Evolutionary conservation across 2,113 vertebrate genomes (phyloP), one percentile per base, ranked within the genome.

Genomic region (Peromyscus leucopus): DNA sequence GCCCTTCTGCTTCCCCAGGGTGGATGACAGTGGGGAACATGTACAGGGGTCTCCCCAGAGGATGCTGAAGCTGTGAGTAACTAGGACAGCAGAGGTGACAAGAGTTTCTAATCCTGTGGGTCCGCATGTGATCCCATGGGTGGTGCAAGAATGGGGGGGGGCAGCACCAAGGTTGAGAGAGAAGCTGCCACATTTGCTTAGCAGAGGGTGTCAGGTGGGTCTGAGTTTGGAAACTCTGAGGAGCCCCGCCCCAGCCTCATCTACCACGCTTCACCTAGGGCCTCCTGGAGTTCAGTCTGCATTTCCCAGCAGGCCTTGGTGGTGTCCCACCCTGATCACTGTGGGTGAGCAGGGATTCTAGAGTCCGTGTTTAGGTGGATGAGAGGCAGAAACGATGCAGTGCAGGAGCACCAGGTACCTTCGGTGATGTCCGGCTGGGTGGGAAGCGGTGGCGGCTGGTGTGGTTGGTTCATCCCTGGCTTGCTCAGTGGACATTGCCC

Each of bases 51-150:
- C 13, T 28, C 46, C 36, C 0, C 26, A 0, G 28, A 3, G 5
- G 16, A 0, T 0, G 31, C 12, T 6, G 15, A 46, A 31, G 26
- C 11, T 24, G 63, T 8, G 16, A 42, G 22, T 12, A 16, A 16
- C 33, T 1, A 5, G 16, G 36, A 5, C 9, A 0, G 3, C 31
- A 39, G 51, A 21, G 57, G 15, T 6, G 4, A 7, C 0, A 3
- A 55, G 65, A 11, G 36, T 26, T 0, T 4, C 57, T 21, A 46
- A 22, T 24, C 39, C 26, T 9, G 59, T 11, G 31, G 12, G 13
- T 10, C 0, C 0, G 2, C 22, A 17, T 26, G 31, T 1, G 3
- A 5, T 21, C 11, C 5, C 51, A 16, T 0, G 1, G 61, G 12
- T 6, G 19, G 12, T 2, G 8, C 4, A 21, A 69, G 88, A 74